Conservation (phyloP, 2,113 vertebrate species). For the Ptyas mucosa region DNA sequence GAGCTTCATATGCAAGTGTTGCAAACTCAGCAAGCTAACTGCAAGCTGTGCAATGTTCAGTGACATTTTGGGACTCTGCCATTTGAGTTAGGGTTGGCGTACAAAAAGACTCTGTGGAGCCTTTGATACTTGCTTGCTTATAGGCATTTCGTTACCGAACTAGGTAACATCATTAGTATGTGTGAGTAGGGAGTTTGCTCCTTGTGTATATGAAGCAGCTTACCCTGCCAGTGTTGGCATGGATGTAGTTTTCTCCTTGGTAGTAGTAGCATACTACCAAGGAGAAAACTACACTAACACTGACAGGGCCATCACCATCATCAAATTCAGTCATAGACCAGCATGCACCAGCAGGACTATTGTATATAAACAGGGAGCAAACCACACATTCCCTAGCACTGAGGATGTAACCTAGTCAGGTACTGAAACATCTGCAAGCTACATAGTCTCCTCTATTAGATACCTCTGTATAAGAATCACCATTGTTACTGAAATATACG, state of each 20-base stretch:
- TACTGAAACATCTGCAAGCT: not conserved
- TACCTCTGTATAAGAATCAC: not conserved
- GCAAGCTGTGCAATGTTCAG: not conserved
- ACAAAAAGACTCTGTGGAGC: not conserved
- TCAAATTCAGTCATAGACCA: not conserved
- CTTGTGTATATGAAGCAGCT: not conserved
- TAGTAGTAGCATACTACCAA: not conserved
- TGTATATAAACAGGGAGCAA: not conserved
- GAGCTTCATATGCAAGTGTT: not conserved
- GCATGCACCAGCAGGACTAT: not conserved
- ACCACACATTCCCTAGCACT: too few species aligned
- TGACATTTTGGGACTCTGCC: not conserved
- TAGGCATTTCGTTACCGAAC: not conserved
- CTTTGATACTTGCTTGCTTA: not conserved
- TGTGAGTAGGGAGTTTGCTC: not conserved
- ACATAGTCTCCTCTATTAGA: not conserved
- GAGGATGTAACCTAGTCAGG: too few species aligned
- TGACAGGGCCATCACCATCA: not conserved
- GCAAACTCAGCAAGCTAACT: not conserved
- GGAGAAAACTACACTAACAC: not conserved
- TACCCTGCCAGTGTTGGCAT: not conserved
- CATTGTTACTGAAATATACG: not conserved
- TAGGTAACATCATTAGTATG: not conserved
- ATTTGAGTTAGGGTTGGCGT: not conserved
- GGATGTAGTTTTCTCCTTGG: not conserved